Conservation (phyloP, 2,113 vertebrate species). For the Gavialis gangeticus region DNA sequence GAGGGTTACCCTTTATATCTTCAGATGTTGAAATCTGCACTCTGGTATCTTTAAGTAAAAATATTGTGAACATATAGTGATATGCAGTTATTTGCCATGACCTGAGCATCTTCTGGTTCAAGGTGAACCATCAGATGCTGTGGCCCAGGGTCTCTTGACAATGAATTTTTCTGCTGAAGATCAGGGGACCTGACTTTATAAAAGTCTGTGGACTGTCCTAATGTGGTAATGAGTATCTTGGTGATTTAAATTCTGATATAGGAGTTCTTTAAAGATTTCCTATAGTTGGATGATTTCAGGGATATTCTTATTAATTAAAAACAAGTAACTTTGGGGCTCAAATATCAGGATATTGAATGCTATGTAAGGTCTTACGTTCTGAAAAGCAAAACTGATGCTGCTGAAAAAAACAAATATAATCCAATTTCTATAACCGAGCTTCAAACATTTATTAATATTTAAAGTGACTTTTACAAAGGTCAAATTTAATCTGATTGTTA, state of each 20-base stretch:
- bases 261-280: neutral
- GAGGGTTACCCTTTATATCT: constrained; percentile 29
- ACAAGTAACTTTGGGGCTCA: constrained; percentile 3
- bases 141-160: neutral
- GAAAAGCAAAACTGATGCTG: neutral
- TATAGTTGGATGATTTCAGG: neutral
- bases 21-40: neutral
- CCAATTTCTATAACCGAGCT: neutral
- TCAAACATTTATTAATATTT: neutral
- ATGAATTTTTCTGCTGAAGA: neutral
- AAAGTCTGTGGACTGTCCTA: neutral
- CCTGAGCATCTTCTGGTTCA: neutral
- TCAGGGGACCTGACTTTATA: neutral
- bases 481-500: constrained; percentile 16
- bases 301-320: neutral
- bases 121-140: neutral
- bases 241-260: neutral
- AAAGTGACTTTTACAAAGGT: neutral
- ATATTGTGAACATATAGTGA: neutral
- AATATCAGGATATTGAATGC: neutral
- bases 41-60: neutral
- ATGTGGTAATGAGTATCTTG: neutral
- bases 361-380: neutral
- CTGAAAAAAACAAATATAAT: neutral
- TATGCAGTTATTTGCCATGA: neutral